Evolutionary conservation across 64 coral and sea anemone species (phyloP).

Genomic region (Platygyra sinensis): DNA sequence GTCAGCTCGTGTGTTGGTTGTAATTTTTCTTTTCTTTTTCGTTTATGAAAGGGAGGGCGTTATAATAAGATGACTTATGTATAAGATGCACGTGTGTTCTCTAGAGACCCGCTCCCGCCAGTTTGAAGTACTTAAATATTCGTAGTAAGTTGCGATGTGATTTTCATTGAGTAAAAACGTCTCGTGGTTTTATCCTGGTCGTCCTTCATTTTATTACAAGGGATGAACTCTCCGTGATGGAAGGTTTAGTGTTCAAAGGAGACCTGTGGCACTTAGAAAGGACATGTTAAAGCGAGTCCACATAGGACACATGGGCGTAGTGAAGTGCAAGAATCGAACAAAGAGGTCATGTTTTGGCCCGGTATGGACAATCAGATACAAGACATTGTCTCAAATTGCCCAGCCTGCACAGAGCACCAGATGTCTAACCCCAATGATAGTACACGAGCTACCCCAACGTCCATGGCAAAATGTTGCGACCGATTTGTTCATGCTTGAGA

Average conservation of each 20-base stretch:
- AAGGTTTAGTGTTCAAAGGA: slow-evolving; percentile 8
- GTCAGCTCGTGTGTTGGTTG: too few relatives aligned
- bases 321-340: slow-evolving; percentile 35
- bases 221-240: background rate
- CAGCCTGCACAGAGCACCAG: slow-evolving; percentile 26
- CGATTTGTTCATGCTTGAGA: slow-evolving; percentile 30
- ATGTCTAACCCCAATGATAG: slow-evolving; percentile 39
- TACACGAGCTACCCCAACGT: slow-evolving; percentile 30
- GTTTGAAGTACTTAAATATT: too few relatives aligned
- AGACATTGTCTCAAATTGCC: slow-evolving; percentile 40
- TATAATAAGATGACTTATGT: too few relatives aligned
- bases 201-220: too few relatives aligned
- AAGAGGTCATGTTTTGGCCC: slow-evolving; percentile 60
- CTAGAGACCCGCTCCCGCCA: too few relatives aligned
- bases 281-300: slow-evolving; percentile 39
- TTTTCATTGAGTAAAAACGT: too few relatives aligned
- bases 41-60: too few relatives aligned
- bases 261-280: background rate
- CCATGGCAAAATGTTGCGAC: slow-evolving; percentile 61
- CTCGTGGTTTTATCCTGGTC: too few relatives aligned
- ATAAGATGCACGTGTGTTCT: too few relatives aligned
- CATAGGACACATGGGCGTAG: slow-evolving; percentile 33
- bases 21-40: too few relatives aligned
- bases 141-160: too few relatives aligned
- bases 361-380: slow-evolving; percentile 57